Evolutionary conservation across 2,113 vertebrate genomes (phyloP).

Genomic region (Oncorhynchus clarkii): DNA sequence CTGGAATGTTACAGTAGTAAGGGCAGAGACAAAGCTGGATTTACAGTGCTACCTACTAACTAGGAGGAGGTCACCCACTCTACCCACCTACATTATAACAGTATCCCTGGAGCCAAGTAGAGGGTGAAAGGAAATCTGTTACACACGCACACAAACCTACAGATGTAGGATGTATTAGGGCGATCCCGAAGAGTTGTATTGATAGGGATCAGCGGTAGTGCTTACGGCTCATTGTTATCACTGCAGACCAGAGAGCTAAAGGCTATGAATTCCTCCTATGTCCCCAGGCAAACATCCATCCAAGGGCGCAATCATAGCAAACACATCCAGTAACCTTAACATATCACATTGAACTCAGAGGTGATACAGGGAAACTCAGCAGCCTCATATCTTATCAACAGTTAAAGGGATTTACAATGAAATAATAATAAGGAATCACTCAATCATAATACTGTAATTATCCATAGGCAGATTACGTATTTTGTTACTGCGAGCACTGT

Average conservation of each 20-base stretch:
- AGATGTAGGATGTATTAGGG: constrained; percentile 23
- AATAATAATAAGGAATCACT: background rate
- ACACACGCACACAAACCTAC: constrained; percentile 20
- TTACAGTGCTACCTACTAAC: background rate
- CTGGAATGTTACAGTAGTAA: too few relatives aligned
- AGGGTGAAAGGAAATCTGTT: constrained; percentile 30
- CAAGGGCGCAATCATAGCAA: too few relatives aligned
- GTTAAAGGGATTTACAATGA: background rate
- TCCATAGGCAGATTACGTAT: constrained; percentile 20
- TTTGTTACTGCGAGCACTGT: constrained; percentile 20
- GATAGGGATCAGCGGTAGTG: background rate
- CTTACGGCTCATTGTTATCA: too few relatives aligned
- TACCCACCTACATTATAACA: constrained; percentile 57
- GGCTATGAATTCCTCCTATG: background rate
- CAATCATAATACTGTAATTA: background rate
- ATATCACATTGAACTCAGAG: background rate
- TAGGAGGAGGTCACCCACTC: constrained; percentile 46
- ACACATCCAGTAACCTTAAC: background rate
- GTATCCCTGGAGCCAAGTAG: constrained; percentile 30
- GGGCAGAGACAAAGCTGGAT: too few relatives aligned
- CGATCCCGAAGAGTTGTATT: background rate
- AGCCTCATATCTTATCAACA: background rate
- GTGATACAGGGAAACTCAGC: background rate
- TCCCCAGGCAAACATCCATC: background rate
- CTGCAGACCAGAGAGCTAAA: background rate